A percentile compares a stretch with the other conserved stretches of the same genome.
phyloP scores from a whole-genome alignment of 2,113 vertebrate genomes.

The Chaenogobius annularis region DNA sequence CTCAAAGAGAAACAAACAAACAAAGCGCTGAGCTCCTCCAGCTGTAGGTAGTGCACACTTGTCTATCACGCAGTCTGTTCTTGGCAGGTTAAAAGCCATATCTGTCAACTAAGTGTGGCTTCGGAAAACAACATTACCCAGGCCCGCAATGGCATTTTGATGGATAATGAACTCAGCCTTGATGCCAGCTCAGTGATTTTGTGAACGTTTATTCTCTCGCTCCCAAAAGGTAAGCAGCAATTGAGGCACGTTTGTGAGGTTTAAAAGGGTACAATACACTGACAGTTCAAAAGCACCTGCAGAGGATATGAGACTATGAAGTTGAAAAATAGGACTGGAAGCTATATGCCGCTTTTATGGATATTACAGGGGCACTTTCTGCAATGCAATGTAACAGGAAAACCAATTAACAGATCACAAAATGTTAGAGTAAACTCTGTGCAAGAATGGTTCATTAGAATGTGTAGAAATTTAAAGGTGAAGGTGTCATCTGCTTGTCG shows the following conservation, averaged over 20 bases:
- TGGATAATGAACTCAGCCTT: conserved; percentile 40
- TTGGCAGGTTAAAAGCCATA: conserved; percentile 35
- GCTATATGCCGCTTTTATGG: neutral
- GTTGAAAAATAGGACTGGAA: neutral
- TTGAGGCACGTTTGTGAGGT: conserved; percentile 12
- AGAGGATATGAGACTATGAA: neutral
- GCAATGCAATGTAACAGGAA: neutral
- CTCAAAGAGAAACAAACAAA: conserved; percentile 14
- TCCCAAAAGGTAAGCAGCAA: conserved; percentile 21
- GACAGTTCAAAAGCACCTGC: neutral
- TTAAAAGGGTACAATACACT: conserved; percentile 10
- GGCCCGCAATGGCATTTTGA: conserved; percentile 21
- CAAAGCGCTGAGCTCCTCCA: conserved; percentile 1
- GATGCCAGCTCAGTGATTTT: conserved; percentile 21
- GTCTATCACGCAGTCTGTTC: conserved; percentile 26
- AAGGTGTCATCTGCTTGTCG: no score
- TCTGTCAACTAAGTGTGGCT: conserved; percentile 27
- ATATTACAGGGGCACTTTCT: conserved; percentile 3
- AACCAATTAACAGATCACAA: neutral
- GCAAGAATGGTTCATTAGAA: neutral
- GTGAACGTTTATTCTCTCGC: conserved; percentile 20
- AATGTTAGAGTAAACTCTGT: neutral
- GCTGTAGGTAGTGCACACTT: neutral
- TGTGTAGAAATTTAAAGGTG: no score
- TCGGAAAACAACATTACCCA: conserved; percentile 22